These are phyloP conservation scores for Lissonota sp. DNA, from an alignment of 2,888 invertebrate species.

Conservation along the genomic window DNA sequence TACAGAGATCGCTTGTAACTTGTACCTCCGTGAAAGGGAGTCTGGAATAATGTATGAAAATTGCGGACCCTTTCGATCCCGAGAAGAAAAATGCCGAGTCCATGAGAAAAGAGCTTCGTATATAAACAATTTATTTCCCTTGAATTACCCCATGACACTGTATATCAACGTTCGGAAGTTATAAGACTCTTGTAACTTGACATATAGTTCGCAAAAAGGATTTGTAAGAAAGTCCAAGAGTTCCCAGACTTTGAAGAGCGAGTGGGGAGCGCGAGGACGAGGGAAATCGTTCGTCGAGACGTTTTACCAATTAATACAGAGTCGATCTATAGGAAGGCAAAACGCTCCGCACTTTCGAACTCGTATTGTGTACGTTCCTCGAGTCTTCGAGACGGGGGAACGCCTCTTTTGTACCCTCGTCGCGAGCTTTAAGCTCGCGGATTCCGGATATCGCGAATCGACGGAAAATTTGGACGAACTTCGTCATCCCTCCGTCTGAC, in stretches of 20 bases:
- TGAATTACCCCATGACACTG: too few species aligned
- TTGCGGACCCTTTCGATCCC: too few species aligned
- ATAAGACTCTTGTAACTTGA: too few species aligned
- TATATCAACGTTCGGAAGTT: too few species aligned
- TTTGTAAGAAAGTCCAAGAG: not conserved
- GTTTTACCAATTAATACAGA: constrained; percentile 61
- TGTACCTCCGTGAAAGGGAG: too few species aligned
- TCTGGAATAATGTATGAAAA: too few species aligned
- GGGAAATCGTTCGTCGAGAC: constrained; percentile 41
- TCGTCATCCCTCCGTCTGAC: constrained; percentile 22
- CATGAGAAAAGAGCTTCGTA: too few species aligned
- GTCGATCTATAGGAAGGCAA: constrained; percentile 50
- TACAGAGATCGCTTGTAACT: too few species aligned
- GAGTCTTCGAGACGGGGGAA: constrained; percentile 37
- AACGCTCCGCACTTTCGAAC: not conserved
- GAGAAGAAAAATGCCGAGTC: too few species aligned
- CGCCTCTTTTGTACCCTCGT: constrained; percentile 44
- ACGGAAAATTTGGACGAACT: constrained; percentile 57
- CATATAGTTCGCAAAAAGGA: too few species aligned
- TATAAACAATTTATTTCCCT: too few species aligned
- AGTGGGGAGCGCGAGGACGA: not conserved
- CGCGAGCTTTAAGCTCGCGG: constrained; percentile 1
- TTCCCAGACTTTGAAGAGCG: not conserved
- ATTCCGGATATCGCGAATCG: constrained; percentile 50
- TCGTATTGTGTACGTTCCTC: constrained; percentile 44